Evolutionary conservation across 2,113 vertebrate genomes (phyloP), one percentile per base, ranked within the genome.

Genomic region (Forbesichthys agassizii): DNA sequence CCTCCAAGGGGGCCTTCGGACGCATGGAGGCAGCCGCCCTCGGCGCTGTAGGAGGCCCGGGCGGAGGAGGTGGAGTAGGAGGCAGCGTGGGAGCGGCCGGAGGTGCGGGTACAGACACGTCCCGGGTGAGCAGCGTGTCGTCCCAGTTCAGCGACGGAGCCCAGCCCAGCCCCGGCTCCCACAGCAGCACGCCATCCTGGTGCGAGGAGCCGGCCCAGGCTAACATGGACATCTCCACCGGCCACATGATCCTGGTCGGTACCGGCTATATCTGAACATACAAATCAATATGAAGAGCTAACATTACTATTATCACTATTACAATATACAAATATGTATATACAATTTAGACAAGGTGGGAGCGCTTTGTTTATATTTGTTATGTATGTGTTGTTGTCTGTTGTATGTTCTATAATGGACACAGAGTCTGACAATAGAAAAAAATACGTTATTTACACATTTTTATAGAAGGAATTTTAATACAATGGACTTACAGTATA

Each of bases 161-260:
- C 0, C 96, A 98, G 86, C 93, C 95, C 77, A 99, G 98, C 71
- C 98, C 97, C 78, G 96, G 96, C 73, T 98, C 98, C 46, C 95
- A 98, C 90, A 97, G 96, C 94, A 98, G 96, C 93, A 98, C 97
- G 0, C 96, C 96, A 0, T 99, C 98, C 51, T 99, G 98, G 98
- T 98, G 98, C 0, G 98, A 99, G 90, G 98, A 99, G 79, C 98
- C 98, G 0, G 97, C 95, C 0, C 97, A 98, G 86, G 95, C 97
- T 89, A 99, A 98, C 92, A 98, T 99, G 97, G 97, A 99, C 92
- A 99, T 99, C 90, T 98, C 97, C 73, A 99, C 98, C 0, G 98
- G 98, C 47, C 98, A 99, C 93, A 99, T 99, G 98, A 99, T 99
- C 74, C 94, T 99, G 95, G 97, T 98, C 80, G 86, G 87, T 54